A percentile compares a stretch with the other conserved stretches of the same genome.
These are phyloP conservation scores for Drosophila kurseongensis DNA, from an alignment of 1,140 invertebrate genomes.

Conservation along the genomic window DNA sequence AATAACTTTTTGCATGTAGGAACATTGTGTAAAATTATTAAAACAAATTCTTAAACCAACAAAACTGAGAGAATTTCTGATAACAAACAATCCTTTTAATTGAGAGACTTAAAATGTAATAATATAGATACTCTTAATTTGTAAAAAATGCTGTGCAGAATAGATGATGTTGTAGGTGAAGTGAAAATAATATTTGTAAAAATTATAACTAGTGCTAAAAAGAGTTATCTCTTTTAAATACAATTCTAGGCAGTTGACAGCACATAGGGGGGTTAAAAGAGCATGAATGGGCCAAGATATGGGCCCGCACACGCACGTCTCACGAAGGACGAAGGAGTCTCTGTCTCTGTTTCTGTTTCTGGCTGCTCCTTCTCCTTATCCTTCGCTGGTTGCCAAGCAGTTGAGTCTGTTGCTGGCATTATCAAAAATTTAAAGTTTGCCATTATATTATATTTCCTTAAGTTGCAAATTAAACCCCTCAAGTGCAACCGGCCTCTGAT, in stretches of 20 bases:
- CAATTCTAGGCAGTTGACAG: background rate
- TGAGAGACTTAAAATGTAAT: no score
- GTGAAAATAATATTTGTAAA: no score
- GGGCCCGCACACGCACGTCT: constrained; percentile 6
- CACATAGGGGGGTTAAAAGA: background rate
- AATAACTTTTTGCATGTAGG: no score
- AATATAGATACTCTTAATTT: no score
- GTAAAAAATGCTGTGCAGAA: no score
- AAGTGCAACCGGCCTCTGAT: constrained; percentile 39
- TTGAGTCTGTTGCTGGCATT: constrained; percentile 61
- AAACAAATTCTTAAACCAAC: no score
- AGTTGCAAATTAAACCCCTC: constrained; percentile 73
- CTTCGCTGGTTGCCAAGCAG: constrained; percentile 33
- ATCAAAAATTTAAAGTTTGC: constrained; percentile 79
- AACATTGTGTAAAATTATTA: no score
- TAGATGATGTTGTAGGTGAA: no score
- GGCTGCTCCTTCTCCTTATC: constrained; percentile 1
- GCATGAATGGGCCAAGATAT: background rate
- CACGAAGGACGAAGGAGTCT: constrained; percentile 9
- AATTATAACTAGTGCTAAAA: no score
- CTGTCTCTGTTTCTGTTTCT: background rate
- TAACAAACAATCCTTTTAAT: no score
- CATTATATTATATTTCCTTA: constrained; percentile 72
- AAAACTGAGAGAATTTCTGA: no score
- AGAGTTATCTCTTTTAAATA: background rate